phyloP scores from a whole-genome alignment of 2,797 vertebrate species.

The Phrynocephalus guinanensis region DNA sequence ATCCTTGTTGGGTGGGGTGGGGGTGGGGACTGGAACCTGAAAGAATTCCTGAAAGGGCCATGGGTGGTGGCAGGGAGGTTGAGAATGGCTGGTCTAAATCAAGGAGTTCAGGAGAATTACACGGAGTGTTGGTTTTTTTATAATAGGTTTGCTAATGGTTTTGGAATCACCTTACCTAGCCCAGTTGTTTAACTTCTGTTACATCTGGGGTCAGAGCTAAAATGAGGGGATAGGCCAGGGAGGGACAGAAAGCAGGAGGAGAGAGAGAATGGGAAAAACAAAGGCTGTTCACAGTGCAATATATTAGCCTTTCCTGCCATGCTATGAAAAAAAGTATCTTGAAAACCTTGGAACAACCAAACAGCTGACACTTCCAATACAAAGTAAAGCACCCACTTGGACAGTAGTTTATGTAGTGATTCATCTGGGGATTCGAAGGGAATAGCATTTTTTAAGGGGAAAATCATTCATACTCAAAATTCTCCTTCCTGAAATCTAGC shows the following conservation, averaged over 20 bases:
- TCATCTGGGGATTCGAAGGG: conserved; percentile 67
- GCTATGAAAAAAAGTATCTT: conserved; percentile 15
- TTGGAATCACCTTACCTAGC: not conserved
- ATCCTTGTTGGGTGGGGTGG: no score
- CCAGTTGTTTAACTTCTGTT: conserved; percentile 31
- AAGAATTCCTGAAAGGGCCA: no score
- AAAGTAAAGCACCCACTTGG: conserved; percentile 60
- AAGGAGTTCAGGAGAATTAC: conserved; percentile 51
- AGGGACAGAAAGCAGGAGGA: not conserved
- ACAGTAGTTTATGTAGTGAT: conserved; percentile 65
- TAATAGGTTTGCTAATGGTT: conserved; percentile 1
- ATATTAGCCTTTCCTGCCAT: conserved; percentile 40
- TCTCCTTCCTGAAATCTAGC: not conserved
- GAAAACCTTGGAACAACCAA: conserved; percentile 33
- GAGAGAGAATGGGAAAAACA: not conserved
- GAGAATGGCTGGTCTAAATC: conserved; percentile 38
- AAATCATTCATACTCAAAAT: not conserved
- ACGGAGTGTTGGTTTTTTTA: conserved; percentile 43
- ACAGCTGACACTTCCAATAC: conserved; percentile 56
- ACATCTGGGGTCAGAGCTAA: conserved; percentile 35
- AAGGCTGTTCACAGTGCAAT: conserved; percentile 2
- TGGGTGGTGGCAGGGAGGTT: no score
- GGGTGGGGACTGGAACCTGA: no score
- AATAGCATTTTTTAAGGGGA: conserved; percentile 66
- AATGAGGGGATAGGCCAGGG: not conserved